phyloP scores from a whole-genome alignment of 2,888 invertebrate species.

The Oligia strigilis region DNA sequence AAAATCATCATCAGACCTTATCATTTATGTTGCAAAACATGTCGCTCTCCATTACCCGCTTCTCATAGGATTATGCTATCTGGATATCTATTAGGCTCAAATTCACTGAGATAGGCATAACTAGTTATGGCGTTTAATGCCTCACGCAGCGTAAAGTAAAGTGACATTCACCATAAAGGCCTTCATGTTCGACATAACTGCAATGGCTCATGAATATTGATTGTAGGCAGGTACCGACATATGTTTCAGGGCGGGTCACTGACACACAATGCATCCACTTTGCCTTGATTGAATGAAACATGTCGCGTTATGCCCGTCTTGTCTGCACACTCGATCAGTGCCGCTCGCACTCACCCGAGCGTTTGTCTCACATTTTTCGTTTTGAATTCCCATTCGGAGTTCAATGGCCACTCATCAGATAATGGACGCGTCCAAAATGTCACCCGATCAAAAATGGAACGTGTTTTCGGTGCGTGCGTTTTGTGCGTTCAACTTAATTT shows the following conservation, averaged over 20 bases:
- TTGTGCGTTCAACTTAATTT: constrained; percentile 68
- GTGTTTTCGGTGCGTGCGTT: constrained; percentile 70
- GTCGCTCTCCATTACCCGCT: constrained; percentile 35
- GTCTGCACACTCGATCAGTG: constrained; percentile 66
- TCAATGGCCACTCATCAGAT: constrained; percentile 74
- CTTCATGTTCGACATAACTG: constrained; percentile 67
- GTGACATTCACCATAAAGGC: constrained; percentile 68
- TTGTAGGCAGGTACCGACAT: constrained; percentile 70
- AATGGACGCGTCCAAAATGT: constrained; percentile 73
- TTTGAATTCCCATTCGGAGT: constrained; percentile 70
- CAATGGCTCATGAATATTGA: constrained; percentile 74
- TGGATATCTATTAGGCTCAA: constrained; percentile 57
- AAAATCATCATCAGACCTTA: background rate
- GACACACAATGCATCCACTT: constrained; percentile 77
- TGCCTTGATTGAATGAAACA: constrained; percentile 84
- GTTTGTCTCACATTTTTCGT: constrained; percentile 70
- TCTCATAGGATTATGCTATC: constrained; percentile 37
- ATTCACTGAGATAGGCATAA: constrained; percentile 56
- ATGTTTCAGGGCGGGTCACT: constrained; percentile 72
- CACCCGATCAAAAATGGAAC: constrained; percentile 72
- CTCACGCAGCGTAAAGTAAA: constrained; percentile 65
- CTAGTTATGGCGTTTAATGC: constrained; percentile 65
- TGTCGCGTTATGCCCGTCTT: constrained; percentile 69
- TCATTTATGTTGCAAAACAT: constrained; percentile 5
- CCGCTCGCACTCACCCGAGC: constrained; percentile 40